Evolutionary conservation across 2,888 invertebrate genomes (phyloP).

Genomic region (Poecilobothrus nobilitatus): DNA sequence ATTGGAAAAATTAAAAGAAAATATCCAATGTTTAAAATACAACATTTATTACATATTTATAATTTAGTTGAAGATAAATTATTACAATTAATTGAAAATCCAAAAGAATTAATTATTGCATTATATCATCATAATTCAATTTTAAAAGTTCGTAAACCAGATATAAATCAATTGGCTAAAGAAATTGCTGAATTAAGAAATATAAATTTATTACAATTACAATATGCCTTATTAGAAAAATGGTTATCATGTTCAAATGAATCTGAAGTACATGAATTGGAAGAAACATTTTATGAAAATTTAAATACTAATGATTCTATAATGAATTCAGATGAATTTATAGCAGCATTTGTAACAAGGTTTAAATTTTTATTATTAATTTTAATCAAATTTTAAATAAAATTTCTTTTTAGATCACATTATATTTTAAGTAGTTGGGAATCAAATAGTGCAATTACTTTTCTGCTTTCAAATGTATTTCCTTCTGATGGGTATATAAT

Average conservation of each 20-base stretch:
- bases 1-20: slow-evolving; percentile 39
- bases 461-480: slow-evolving; percentile 37
- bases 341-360: slow-evolving; percentile 37
- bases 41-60: slow-evolving; percentile 39
- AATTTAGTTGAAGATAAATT: slow-evolving; percentile 39
- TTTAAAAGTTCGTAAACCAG: slow-evolving; percentile 35
- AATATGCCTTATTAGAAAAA: slow-evolving; percentile 38
- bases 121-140: slow-evolving; percentile 40
- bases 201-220: slow-evolving; percentile 35
- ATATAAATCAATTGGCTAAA: slow-evolving; percentile 38
- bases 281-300: slow-evolving; percentile 42
- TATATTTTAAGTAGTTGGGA: slow-evolving; percentile 42
- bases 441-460: slow-evolving; percentile 35
- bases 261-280: slow-evolving; percentile 32
- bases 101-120: slow-evolving; percentile 35
- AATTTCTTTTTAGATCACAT: slow-evolving; percentile 31
- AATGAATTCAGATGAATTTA: slow-evolving; percentile 24
- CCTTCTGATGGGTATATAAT: slow-evolving; percentile 36
- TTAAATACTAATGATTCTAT: slow-evolving; percentile 29
- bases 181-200: slow-evolving; percentile 38
- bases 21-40: slow-evolving; percentile 42
- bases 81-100: slow-evolving; percentile 37
- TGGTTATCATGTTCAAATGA: slow-evolving; percentile 35
- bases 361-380: slow-evolving; percentile 15
- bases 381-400: slow-evolving; percentile 5